phyloP scores from a whole-genome alignment of 1,140 invertebrate species.

The Drosophila albomicans region DNA sequence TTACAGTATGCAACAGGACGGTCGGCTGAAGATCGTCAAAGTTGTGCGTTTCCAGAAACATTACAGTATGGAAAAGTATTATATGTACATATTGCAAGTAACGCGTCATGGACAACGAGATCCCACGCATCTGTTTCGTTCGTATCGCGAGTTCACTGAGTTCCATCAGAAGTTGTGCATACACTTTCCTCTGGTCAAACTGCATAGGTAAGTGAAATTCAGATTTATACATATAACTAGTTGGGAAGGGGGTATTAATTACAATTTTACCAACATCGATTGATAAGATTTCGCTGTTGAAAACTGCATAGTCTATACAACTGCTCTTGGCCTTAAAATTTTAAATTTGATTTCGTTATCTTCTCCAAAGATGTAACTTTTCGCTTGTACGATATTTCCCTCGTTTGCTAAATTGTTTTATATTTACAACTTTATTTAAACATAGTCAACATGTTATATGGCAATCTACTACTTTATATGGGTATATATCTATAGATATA shows the following conservation, averaged over 20 bases:
- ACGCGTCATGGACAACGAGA: constrained; percentile 93
- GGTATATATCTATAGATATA: constrained; percentile 38
- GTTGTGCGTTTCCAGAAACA: constrained; percentile 96
- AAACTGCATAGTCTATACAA: no score
- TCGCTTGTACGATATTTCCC: not conserved
- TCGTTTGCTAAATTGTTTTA: not conserved
- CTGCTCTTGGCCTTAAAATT: not conserved
- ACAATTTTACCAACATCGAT: no score
- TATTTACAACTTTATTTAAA: constrained; percentile 50
- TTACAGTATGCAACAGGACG: constrained; percentile 94
- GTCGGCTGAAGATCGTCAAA: constrained; percentile 93
- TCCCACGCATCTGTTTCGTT: constrained; percentile 94
- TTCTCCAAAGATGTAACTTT: not conserved
- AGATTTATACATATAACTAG: not conserved
- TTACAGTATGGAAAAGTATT: constrained; percentile 99
- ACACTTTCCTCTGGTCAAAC: constrained; percentile 95
- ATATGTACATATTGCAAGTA: constrained; percentile 97
- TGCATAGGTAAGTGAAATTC: constrained; percentile 89
- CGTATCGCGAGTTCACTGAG: constrained; percentile 98
- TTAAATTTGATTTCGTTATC: not conserved
- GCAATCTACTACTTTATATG: constrained; percentile 53
- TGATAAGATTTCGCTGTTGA: no score
- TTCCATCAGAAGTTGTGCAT: constrained; percentile 97
- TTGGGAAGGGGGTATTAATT: no score
- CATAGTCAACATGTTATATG: constrained; percentile 64